Base-by-base conservation (phyloP, 2,113 vertebrate genomes). In the Sakesphorus luctuosus region DNA sequence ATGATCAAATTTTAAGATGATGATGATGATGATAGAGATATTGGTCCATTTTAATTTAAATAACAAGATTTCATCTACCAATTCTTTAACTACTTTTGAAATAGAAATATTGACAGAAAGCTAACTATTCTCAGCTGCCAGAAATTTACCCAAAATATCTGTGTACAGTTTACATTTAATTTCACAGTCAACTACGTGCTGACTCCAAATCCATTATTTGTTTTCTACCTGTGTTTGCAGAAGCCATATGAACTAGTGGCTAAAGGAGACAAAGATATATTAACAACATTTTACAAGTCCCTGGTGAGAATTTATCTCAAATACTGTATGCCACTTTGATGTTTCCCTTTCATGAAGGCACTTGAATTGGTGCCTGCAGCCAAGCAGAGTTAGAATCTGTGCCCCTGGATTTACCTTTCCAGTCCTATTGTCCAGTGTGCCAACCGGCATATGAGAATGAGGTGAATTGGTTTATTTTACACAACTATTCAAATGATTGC, bases 51-150 rank as follows among this genome's bases (percentile, higher is more conserved):
- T 35, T n/a, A 74, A 86, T 92, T 80, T 80, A 89, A 92, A n/a
- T 73, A 88, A 65, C 40, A 83, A 69, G 46, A 53, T 77, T 86
- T 96, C 28, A 84, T 28, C 89, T 84, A 53, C 29, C 17, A 26
- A 38, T 74, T 38, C 69, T 86, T 43, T 55, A 71, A 88, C 46
- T 77, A 58, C 17, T 76, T 87, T 71, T 74, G 65, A 93, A 76
- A 25, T 35, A 87, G 50, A 82, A 87, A 55, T 84, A 94, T 88
- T 88, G 86, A 84, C 72, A 92, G 67, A 92, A 94, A 77, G 33
- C n/a, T 68, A 81, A 81, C 24, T 76, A 31, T 76, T 71, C 49
- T 86, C 59, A 95, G 74, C 90, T 73, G 33, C 44, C 40, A 62
- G 26, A 79, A 35, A 63, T 84, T 77, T 74, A 38, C 79, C 59